Percentiles rank a stretch among this genome's conserved stretches.
Conservation (phyloP, 2,888 invertebrate species). For the Drosophila villosipedis region DNA sequence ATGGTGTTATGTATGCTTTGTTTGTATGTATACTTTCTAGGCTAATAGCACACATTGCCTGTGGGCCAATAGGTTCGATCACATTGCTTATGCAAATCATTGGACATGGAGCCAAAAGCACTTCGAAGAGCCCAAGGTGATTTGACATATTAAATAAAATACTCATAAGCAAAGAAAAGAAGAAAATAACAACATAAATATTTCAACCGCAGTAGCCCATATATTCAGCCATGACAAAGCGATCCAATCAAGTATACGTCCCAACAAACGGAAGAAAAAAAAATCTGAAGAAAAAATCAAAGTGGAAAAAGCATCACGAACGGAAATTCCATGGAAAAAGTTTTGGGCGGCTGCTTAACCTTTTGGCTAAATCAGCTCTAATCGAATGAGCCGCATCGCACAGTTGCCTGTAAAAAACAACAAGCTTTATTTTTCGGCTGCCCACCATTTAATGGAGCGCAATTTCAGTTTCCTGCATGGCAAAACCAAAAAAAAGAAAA, state of each 20-base stretch:
- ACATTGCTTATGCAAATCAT: constrained; percentile 68
- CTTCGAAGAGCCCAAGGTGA: constrained; percentile 34
- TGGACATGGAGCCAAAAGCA: constrained; percentile 11
- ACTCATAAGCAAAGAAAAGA: constrained; percentile 2
- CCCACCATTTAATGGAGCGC: constrained; percentile 69
- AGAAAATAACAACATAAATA: not conserved
- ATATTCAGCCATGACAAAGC: constrained; percentile 67
- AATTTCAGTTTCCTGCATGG: constrained; percentile 76
- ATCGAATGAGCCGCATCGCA: constrained; percentile 71
- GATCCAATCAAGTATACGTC: constrained; percentile 63
- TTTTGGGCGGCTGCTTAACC: constrained; percentile 78
- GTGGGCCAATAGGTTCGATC: constrained; percentile 27
- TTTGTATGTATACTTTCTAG: constrained; percentile 59
- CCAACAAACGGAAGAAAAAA: constrained; percentile 6
- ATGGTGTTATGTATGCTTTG: not conserved
- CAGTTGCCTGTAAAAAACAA: constrained; percentile 49
- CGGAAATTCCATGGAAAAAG: constrained; percentile 75
- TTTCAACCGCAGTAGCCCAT: constrained; percentile 39
- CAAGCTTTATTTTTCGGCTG: constrained; percentile 53
- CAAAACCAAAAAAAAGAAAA: constrained; percentile 31
- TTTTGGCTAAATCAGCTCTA: constrained; percentile 77
- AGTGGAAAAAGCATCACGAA: constrained; percentile 72
- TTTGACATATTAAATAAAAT: constrained; percentile 61
- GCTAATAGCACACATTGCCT: constrained; percentile 72
- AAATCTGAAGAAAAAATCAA: constrained; percentile 49